Evolutionary conservation across 2,888 invertebrate genomes (phyloP).

Genomic region (Agrotis clavis): DNA sequence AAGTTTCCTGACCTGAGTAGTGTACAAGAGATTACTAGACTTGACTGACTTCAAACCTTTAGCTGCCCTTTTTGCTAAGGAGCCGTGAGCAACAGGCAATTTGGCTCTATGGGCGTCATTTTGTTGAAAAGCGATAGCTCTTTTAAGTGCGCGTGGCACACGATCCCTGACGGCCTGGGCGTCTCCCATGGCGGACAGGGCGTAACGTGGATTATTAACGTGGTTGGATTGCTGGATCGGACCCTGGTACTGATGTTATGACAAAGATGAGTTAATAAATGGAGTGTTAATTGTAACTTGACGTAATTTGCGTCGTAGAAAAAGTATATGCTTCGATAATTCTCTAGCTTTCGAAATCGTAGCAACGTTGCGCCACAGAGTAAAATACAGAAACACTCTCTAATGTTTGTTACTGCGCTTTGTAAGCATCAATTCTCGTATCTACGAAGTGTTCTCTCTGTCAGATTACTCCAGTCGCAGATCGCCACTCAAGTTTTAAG

Average conservation of each 20-base stretch:
- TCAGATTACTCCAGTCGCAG: background rate
- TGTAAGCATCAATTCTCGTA: background rate
- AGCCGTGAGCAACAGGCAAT: too few relatives aligned
- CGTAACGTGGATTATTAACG: too few relatives aligned
- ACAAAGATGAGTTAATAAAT: constrained; percentile 28
- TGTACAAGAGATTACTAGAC: too few relatives aligned
- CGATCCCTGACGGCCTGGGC: too few relatives aligned
- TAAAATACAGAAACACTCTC: background rate
- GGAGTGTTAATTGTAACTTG: constrained; percentile 31
- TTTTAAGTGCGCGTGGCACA: too few relatives aligned
- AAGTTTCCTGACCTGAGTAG: too few relatives aligned
- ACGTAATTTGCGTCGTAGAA: background rate
- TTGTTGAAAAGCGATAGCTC: too few relatives aligned
- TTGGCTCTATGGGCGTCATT: too few relatives aligned
- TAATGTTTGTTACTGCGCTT: background rate
- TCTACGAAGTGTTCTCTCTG: background rate
- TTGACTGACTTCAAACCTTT: too few relatives aligned
- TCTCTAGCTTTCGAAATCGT: background rate
- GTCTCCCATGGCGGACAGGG: too few relatives aligned
- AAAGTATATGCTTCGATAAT: background rate
- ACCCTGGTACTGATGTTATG: background rate
- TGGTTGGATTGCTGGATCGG: too few relatives aligned
- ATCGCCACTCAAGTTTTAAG: background rate
- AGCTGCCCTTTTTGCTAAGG: too few relatives aligned
- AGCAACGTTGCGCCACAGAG: background rate